Conservation (phyloP, 2,888 invertebrate genomes). For the Polyploca ridens region DNA sequence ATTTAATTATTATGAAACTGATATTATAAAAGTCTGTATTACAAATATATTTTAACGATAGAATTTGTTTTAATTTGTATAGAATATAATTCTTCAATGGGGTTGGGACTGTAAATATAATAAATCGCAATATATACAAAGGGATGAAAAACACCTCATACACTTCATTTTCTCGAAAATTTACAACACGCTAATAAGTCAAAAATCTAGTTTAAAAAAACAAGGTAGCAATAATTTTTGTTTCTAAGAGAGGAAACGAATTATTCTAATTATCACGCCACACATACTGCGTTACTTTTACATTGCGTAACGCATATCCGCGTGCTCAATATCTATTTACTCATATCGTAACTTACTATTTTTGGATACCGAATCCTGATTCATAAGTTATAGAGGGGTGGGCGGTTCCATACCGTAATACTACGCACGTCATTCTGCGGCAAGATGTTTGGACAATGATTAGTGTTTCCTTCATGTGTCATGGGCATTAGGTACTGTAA, state of each 20-base stretch:
- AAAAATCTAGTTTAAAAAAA: not conserved
- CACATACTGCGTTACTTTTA: slow-evolving; percentile 17
- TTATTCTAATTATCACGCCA: not conserved
- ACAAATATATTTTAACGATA: too few relatives aligned
- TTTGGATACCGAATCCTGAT: slow-evolving; percentile 30
- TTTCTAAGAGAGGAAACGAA: not conserved
- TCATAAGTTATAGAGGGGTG: slow-evolving; percentile 27
- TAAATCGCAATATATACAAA: too few relatives aligned
- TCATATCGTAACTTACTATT: slow-evolving; percentile 25
- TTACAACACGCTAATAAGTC: too few relatives aligned
- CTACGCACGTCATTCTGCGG: slow-evolving; percentile 9
- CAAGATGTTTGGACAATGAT: slow-evolving; percentile 26
- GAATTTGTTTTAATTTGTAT: too few relatives aligned
- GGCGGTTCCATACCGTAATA: slow-evolving; percentile 29
- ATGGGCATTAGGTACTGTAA: slow-evolving; percentile 1
- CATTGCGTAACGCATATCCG: slow-evolving; percentile 21
- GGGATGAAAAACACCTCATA: too few relatives aligned
- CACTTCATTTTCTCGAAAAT: too few relatives aligned
- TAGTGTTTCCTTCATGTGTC: slow-evolving; percentile 19
- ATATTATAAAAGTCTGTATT: too few relatives aligned
- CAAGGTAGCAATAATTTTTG: not conserved
- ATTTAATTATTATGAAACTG: too few relatives aligned
- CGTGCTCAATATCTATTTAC: slow-evolving; percentile 12
- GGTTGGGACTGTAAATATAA: too few relatives aligned
- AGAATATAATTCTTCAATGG: too few relatives aligned